Base-by-base conservation (phyloP, 2,113 vertebrate species). In the Speoplatyrhinus poulsoni region DNA sequence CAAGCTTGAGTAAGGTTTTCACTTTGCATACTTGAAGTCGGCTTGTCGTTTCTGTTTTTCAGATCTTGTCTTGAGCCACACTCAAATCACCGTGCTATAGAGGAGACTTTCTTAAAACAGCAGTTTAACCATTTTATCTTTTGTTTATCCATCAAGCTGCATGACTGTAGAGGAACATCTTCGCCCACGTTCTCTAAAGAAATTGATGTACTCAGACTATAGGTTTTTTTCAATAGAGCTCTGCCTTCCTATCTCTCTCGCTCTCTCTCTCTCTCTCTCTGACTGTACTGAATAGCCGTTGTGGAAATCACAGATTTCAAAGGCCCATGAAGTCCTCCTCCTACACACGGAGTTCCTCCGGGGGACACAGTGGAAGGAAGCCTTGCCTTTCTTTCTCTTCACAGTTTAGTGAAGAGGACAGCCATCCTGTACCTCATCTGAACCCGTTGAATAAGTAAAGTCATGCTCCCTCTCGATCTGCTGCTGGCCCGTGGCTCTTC, bases 301-400 rank as follows among this genome's bases (percentile, higher is more conserved):
- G 72, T 84, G 16, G 61, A 72, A 41, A 69, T 15, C 41, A 50
- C 60, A 67, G 64, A 62, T 78, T 87, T 85, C 59, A 82, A 70
- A 73, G 47, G 71, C 61, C 59, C 62, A 53, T 13, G 68, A 83
- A 87, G 83, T 79, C 62, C 62, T 12, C 74, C 77, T 73, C 86
- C 80, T 72, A 87, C 87, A 73, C 19, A 0, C 9, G 73, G 53
- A 72, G 72, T 48, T 48, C 41, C 59, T 12, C 49, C 5, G 46
- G 19, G 26, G 36, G 70, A 76, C 63, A 75, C 73, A 67, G 62
- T 47, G 48, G 60, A 70, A 81, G 73, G 69, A 77, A 65, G 55
- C 49, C 1, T 13, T 48, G 71, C 69, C 48, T 67, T 64, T 33
- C 8, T 10, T 48, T 67, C 49, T 49, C 59, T 46, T 72, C 33